Base-by-base conservation (phyloP, 92 coral and sea anemone species). In the Hydrozoanthus gracilis region DNA sequence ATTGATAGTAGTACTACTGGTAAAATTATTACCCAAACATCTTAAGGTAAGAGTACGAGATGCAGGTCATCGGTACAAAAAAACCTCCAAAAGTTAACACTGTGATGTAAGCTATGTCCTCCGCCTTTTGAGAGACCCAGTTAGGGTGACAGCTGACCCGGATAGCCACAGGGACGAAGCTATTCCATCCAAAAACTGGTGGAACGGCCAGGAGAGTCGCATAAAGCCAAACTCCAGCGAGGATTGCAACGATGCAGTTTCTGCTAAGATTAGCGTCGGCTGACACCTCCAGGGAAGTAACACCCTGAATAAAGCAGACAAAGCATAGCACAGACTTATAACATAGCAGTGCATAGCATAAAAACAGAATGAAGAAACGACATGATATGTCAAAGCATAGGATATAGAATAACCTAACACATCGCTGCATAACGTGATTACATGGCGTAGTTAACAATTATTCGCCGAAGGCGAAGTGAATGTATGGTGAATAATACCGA, bases 121-220 rank as follows among this genome's bases (percentile, higher is more conserved):
- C 17, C 1, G 60, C 15, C 13, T 88, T 56, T 51, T 77, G 73
- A 4, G 87, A 87, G 8, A 75, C 54, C 94, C 94, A 92, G 83
- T 92, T 89, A 2, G 94, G 94, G 16, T 82, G 83, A 15, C 94
- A 92, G 73, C 94, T 92, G 20, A 82, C 35, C 71, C 51, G 74
- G 17, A 90, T 66, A 15, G 86, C 39, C 5, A 88, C 78, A 5
- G 88, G 88, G 4, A 92, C 92, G 54, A 76, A 88, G 46, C 68
- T 16, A 51, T 86, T 92, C 94, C 94, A 92, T 7, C 94, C 94
- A 27, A 92, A 39, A 6, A 92, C 58, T n/a, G 94, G 94, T 4
- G 94, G 94, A 3, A 67, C 35, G 13, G 85, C 58, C 2, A 64
- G 58, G 27, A 80, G 45, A 48, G 49, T 3, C 0, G 85, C 85